Evolutionary conservation across 2,113 vertebrate genomes (phyloP).

Genomic region (Rhodinocichla rosea): DNA sequence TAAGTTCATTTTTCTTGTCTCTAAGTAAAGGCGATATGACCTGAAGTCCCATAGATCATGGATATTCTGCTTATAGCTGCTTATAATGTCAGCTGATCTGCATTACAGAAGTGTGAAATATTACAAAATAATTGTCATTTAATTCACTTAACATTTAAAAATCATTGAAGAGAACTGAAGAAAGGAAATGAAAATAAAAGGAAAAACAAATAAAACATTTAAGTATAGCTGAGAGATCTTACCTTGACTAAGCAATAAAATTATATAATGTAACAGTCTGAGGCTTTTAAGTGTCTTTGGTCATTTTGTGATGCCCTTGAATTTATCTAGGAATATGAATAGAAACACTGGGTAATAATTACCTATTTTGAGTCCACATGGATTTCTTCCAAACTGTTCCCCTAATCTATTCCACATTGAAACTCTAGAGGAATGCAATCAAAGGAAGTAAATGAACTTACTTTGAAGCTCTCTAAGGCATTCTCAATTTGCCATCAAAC

Average conservation of each 20-base stretch:
- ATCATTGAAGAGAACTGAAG: not conserved
- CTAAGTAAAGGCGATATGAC: not conserved
- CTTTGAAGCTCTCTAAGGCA: not conserved
- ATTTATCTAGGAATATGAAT: not conserved
- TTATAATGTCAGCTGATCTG: not conserved
- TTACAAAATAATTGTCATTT: not conserved
- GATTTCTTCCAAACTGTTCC: not conserved
- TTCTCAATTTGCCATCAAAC: not conserved
- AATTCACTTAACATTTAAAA: not conserved
- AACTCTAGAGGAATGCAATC: not conserved
- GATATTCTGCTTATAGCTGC: not conserved
- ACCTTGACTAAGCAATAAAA: not conserved
- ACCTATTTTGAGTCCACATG: not conserved
- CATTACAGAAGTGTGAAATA: not conserved
- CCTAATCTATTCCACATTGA: not conserved
- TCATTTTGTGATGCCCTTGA: not conserved
- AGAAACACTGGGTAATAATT: not conserved
- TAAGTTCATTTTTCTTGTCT: not conserved
- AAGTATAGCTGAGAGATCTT: not conserved
- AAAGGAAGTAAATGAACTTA: conserved; percentile 13
- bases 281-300: not conserved
- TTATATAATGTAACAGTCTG: not conserved
- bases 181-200: not conserved
- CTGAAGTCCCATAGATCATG: not conserved
- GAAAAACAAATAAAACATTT: not conserved